These are phyloP conservation scores for Pseudomyrmex concolor DNA, from an alignment of 1,140 invertebrate species.

Conservation along the genomic window DNA sequence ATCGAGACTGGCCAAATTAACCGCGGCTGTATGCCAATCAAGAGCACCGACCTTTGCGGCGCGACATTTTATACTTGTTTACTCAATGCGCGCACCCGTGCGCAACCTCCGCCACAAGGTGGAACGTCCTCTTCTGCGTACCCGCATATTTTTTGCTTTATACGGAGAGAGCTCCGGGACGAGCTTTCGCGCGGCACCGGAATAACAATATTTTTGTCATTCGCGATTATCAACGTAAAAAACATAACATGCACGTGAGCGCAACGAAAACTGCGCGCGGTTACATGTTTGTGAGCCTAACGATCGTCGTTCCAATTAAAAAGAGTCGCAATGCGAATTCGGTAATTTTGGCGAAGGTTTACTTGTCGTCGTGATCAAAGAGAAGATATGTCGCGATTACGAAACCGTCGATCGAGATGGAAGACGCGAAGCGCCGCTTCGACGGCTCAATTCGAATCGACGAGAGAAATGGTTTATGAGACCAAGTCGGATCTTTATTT, in stretches of 20 bases:
- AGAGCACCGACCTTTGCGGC: constrained; percentile 54
- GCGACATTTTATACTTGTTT: constrained; percentile 66
- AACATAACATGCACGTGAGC: background rate
- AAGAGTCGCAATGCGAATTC: background rate
- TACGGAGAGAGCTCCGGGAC: background rate
- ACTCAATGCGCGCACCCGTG: constrained; percentile 22
- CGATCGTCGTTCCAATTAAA: constrained; percentile 23
- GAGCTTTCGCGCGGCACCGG: background rate
- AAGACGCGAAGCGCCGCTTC: constrained; percentile 45
- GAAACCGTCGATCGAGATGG: constrained; percentile 65
- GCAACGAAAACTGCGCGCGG: background rate
- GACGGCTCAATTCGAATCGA: constrained; percentile 66
- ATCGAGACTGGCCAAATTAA: constrained; percentile 70
- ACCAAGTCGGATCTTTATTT: constrained; percentile 59
- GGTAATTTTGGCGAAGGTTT: constrained; percentile 36
- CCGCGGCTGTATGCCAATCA: constrained; percentile 28
- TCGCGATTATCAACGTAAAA: constrained; percentile 15
- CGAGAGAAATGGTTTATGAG: constrained; percentile 64
- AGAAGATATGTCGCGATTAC: constrained; percentile 52
- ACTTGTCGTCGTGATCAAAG: background rate
- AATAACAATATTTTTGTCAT: constrained; percentile 43
- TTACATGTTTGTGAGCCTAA: background rate
- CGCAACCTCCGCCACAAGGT: constrained; percentile 31
- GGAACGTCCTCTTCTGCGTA: constrained; percentile 5
- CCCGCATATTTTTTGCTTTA: constrained; percentile 36